Base-by-base conservation (phyloP, 2,797 vertebrate genomes). In the Sylvia borin region DNA sequence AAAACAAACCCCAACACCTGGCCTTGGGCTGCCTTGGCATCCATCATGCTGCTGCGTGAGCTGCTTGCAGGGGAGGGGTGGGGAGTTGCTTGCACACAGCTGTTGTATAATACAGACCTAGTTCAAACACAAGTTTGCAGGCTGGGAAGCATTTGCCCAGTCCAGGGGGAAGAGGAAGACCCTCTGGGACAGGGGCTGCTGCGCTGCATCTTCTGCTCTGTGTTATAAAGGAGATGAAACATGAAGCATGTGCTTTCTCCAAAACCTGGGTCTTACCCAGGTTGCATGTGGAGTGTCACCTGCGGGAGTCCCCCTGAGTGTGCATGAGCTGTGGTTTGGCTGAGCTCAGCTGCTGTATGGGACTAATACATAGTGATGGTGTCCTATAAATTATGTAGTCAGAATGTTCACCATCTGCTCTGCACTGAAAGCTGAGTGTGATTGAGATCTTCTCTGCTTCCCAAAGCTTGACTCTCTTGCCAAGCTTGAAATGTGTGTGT, bases 351-450 rank as follows among this genome's bases (percentile, higher is more conserved):
- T 67, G 40, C 72, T 93, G 72, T 54, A 62, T 65, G 64, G 85
- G 83, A 65, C 85, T 95, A 95, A 95, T 77, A 92, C 6, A 1
- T 77, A 89, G 71, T 93, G 96, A 96, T 93, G 88, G 45, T 68
- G 85, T 64, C 82, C 81, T 89, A 94, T 95, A 95, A 97, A 96
- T 95, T 90, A 95, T 95, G 83, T 82, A 93, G 79, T 60, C 0
- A 1, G 55, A 84, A 51, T 74, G 48, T 83, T 95, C 8, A 0
- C 82, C 95, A 96, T 94, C 96, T 95, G 88, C 68, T 96, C 92
- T 54, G 70, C 1, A 2, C 85, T 88, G 64, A 80, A 86, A 87
- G 60, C 94, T 51, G 81, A 84, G 50, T 68, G 71, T 96, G 92
- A 94, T 90, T 93, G 94, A 96, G 80, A 88, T 68, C 74, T 90